Conservation (phyloP, 2,797 vertebrate genomes). For the Pangasius macronema region DNA sequence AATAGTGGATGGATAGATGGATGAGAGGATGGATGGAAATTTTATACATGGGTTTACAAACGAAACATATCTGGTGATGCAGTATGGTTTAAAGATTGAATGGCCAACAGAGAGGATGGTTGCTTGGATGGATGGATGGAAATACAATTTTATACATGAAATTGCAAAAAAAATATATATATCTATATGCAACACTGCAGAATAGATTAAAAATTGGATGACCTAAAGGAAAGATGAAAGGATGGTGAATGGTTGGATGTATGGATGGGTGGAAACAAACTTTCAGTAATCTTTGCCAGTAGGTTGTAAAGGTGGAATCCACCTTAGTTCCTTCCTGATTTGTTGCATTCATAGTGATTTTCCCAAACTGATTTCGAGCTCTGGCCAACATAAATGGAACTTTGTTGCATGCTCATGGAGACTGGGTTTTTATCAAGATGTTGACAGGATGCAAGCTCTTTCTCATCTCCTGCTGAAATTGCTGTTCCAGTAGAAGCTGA, state of each 20-base stretch:
- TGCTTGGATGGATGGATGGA: neutral
- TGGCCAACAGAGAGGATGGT: neutral
- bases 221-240: neutral
- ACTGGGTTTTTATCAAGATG: conserved; percentile 41
- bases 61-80: neutral
- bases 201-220: neutral
- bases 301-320: neutral
- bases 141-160: neutral
- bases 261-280: neutral
- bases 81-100: neutral
- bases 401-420: conserved; percentile 23
- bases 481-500: conserved; percentile 42
- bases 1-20: neutral
- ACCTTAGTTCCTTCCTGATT: no score
- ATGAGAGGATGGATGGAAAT: neutral
- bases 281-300: neutral
- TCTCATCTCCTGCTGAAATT: conserved; percentile 45
- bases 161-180: neutral
- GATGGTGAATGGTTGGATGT: neutral
- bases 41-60: neutral
- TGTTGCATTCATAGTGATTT: conserved; percentile 5
- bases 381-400: conserved; percentile 28
- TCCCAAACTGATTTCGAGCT: conserved; percentile 19
- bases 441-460: conserved; percentile 37
- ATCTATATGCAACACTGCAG: neutral